These are phyloP conservation scores for Sebastes trivittatus DNA, from an alignment of 2,797 vertebrate genomes.

Conservation along the genomic window DNA sequence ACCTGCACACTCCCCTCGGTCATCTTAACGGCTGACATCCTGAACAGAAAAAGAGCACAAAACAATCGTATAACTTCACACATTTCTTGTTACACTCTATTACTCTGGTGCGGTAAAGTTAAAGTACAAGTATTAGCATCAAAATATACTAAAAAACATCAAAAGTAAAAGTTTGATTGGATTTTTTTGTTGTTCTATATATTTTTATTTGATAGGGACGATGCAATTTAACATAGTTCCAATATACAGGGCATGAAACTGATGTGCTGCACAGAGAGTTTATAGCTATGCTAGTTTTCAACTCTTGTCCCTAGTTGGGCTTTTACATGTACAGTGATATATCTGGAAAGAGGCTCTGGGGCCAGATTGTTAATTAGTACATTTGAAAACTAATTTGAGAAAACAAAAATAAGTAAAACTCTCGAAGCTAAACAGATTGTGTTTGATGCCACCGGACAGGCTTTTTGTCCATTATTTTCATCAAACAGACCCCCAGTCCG, in stretches of 20 bases:
- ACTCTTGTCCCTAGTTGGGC: no score
- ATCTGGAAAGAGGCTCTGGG: no score
- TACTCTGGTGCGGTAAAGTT: not conserved
- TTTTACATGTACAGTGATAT: not conserved
- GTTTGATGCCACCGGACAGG: not conserved
- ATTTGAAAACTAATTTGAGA: no score
- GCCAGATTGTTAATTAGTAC: no score
- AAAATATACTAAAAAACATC: not conserved
- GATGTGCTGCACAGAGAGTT: no score
- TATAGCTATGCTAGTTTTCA: no score
- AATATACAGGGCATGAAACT: no score
- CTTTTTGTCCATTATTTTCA: no score
- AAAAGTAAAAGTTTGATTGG: not conserved
- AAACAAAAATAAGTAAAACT: not conserved
- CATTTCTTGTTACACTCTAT: not conserved
- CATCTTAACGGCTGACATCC: conserved; percentile 82
- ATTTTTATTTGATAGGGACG: no score
- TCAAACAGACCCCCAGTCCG: no score
- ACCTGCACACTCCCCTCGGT: conserved; percentile 81
- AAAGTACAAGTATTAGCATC: not conserved
- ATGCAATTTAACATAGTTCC: no score
- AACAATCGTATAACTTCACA: not conserved
- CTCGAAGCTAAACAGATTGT: not conserved
- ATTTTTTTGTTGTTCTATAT: no score
- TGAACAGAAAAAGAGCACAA: conserved; percentile 5